phyloP scores from a whole-genome alignment of 2,888 invertebrate genomes.

The Antheraea yamamai region DNA sequence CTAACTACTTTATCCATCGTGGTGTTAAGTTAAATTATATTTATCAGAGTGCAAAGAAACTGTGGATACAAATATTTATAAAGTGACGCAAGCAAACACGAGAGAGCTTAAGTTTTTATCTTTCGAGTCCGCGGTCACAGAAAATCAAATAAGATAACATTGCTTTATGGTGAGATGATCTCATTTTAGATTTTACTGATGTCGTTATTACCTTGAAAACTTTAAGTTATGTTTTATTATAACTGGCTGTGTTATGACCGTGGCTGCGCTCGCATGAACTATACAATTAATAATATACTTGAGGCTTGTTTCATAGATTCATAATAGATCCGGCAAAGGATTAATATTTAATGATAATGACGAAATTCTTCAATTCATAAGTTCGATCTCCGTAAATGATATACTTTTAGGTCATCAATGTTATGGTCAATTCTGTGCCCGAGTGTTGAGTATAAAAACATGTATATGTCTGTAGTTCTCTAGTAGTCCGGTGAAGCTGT shows the following conservation, averaged over 20 bases:
- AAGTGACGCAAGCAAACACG: constrained; percentile 14
- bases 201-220: not conserved
- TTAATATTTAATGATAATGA: too few species aligned
- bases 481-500: too few species aligned
- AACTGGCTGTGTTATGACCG: not conserved
- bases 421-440: too few species aligned
- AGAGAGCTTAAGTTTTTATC: constrained; percentile 19
- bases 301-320: too few species aligned
- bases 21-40: not conserved
- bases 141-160: constrained; percentile 21
- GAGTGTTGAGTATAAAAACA: too few species aligned
- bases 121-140: constrained; percentile 17
- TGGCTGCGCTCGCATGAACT: too few species aligned
- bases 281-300: too few species aligned
- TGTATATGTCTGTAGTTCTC: too few species aligned
- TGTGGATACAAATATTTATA: constrained; percentile 18
- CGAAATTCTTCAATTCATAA: too few species aligned
- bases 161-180: constrained; percentile 15
- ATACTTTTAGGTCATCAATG: too few species aligned
- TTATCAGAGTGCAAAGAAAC: constrained; percentile 15
- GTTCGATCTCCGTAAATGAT: too few species aligned
- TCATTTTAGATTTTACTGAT: constrained; percentile 5
- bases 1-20: not conserved
- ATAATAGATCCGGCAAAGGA: too few species aligned
- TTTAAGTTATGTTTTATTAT: not conserved